Evolutionary conservation across 2,113 vertebrate genomes (phyloP), one percentile per base, ranked within the genome.

Genomic region (Bambusicola thoracicus): DNA sequence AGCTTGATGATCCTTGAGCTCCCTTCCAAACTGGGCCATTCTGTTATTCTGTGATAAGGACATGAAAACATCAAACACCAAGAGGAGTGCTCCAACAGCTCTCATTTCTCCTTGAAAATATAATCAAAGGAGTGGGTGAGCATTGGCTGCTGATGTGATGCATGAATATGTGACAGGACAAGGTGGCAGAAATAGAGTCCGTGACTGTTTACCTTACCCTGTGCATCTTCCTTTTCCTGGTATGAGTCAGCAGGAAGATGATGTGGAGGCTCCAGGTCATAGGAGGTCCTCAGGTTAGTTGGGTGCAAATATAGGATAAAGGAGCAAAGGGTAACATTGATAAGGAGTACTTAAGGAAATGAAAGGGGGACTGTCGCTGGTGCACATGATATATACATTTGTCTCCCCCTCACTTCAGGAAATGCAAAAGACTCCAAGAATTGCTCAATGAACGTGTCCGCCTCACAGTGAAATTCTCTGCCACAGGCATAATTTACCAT

Each of bases 281-380:
- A 43, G 10, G 0, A 0, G 2, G 7, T 2, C 22, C n/a, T 81
- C 51, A 59, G 40, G 10, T 5, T 18, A 85, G 40, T 34, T 6
- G 56, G n/a, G 4, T n/a, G 25, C 1, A 92, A 68, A 63, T 14
- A 24, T 65, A 80, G 59, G 4, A 22, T 59, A 73, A 74, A 76
- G 12, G 4, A 65, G 34, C 18, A 68, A 90, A 68, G 63, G 4
- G 3, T 32, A 36, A 9, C 9, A 22, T 22, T 4, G 41, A 5
- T 25, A 69, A 58, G 1, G 6, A 1, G 1, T 22, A 72, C 25
- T 38, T 68, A 53, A 83, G 25, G 24, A 82, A 13, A 13, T 6
- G 1, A 29, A 80, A 78, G 44, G 72, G n/a, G 0, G 3, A 8
- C 12, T 56, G 29, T 17, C 51, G 32, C 5, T 51, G 13, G 3